These are phyloP conservation scores for Strigamia maritima DNA, from an alignment of 2,888 invertebrate species.

Conservation along the genomic window DNA sequence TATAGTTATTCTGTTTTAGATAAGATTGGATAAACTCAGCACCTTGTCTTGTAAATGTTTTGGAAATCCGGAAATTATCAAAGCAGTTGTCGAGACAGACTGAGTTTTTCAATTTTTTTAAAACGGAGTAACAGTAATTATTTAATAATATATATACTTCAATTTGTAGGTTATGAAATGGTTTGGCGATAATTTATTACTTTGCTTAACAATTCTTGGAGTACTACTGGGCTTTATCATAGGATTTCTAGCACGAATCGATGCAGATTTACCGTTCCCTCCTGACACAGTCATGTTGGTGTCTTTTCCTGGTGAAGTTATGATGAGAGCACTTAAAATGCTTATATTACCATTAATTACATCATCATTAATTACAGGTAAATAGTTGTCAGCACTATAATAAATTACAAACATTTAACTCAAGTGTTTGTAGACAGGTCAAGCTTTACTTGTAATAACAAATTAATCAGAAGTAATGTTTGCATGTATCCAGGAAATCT, in stretches of 20 bases:
- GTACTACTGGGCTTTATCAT: constrained; percentile 62
- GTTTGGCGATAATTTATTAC: constrained; percentile 58
- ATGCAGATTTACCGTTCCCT: constrained; percentile 48
- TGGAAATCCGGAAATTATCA: too few relatives aligned
- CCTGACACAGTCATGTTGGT: constrained; percentile 59
- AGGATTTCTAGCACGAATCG: constrained; percentile 58
- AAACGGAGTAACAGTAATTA: background rate
- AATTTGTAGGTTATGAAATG: constrained; percentile 49
- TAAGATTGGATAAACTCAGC: too few relatives aligned
- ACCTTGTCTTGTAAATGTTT: too few relatives aligned
- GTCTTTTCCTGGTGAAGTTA: constrained; percentile 65
- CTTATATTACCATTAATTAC: constrained; percentile 66
- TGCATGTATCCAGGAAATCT: too few relatives aligned
- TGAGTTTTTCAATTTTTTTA: too few relatives aligned
- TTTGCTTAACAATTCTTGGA: constrained; percentile 60
- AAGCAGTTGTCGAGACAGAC: too few relatives aligned
- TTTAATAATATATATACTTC: background rate
- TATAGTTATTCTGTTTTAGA: too few relatives aligned
- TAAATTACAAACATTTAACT: background rate
- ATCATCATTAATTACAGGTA: constrained; percentile 63
- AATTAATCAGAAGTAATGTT: too few relatives aligned
- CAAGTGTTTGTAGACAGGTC: too few relatives aligned
- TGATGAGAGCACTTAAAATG: constrained; percentile 67
- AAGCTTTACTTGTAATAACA: too few relatives aligned
- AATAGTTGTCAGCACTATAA: background rate